phyloP scores from a whole-genome alignment of 2,113 vertebrate species.

The Anthoscopus minutus region DNA sequence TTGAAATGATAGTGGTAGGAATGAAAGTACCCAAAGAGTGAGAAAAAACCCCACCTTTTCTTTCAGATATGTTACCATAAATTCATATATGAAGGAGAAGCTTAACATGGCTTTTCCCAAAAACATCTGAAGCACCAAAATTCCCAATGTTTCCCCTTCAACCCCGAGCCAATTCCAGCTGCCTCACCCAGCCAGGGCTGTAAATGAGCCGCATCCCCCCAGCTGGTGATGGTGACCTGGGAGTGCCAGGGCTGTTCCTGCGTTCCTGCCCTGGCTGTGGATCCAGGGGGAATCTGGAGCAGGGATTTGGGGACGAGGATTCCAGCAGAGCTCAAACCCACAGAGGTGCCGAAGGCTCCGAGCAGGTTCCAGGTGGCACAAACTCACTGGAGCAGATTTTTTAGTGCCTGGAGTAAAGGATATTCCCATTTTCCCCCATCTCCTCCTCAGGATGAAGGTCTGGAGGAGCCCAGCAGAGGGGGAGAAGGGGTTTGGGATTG shows the following conservation, averaged over 20 bases:
- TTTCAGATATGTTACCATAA: not conserved
- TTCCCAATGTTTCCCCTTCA: not conserved
- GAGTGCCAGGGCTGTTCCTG: not conserved
- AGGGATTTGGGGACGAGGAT: not conserved
- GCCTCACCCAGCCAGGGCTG: not conserved
- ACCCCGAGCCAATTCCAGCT: not conserved
- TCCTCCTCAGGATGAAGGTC: not conserved
- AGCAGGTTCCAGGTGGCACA: not conserved
- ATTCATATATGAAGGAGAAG: not conserved
- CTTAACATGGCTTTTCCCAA: not conserved
- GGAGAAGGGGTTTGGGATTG: not conserved
- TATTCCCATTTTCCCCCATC: not conserved
- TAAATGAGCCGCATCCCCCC: not conserved
- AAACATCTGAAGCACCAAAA: not conserved
- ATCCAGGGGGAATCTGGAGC: not conserved
- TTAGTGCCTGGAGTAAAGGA: not conserved
- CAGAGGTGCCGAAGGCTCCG: accelerated
- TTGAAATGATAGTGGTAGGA: not conserved
- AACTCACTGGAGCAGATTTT: not conserved
- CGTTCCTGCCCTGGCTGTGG: accelerated
- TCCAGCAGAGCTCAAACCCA: not conserved
- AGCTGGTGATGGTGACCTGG: not conserved
- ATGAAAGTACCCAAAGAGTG: not conserved
- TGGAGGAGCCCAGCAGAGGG: not conserved
- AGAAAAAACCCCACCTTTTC: not conserved